Conservation (phyloP, 2,113 vertebrate species). For the Hepsetus odoe region DNA sequence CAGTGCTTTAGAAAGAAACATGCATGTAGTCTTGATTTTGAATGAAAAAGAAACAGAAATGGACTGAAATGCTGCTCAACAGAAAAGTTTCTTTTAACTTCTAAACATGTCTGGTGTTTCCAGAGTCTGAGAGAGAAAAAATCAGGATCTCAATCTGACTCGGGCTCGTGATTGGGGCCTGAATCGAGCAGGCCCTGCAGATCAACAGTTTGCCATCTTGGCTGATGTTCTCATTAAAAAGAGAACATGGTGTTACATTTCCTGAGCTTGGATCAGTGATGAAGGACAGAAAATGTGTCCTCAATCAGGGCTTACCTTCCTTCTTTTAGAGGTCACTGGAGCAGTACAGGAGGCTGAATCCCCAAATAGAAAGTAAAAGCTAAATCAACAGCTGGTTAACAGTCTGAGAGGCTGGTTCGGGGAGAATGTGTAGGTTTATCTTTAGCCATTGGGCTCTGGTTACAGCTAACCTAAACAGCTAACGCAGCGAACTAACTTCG, state of each 20-base stretch:
- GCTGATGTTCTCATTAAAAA: not conserved
- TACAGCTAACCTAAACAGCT: not conserved
- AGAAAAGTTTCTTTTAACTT: no score
- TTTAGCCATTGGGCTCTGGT: not conserved
- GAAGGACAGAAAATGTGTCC: not conserved
- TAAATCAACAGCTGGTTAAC: slow-evolving; percentile 8
- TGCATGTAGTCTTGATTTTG: no score
- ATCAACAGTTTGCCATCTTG: no score
- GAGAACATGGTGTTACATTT: not conserved
- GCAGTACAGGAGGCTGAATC: not conserved
- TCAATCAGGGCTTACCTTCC: slow-evolving; percentile 6
- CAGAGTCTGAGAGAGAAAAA: no score
- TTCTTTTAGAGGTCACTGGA: not conserved
- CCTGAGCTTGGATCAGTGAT: not conserved
- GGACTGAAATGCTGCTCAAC: no score
- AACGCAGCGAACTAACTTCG: not conserved
- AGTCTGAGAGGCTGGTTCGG: no score
- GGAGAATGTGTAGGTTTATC: not conserved
- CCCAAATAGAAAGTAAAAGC: not conserved
- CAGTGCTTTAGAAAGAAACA: no score
- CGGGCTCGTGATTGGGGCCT: no score
- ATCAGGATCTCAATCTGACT: no score
- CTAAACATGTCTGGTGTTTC: no score
- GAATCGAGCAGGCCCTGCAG: no score
- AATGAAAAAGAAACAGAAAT: no score